phyloP scores from a whole-genome alignment of 1,140 invertebrate species.

The Cheumatopsyche charites region DNA sequence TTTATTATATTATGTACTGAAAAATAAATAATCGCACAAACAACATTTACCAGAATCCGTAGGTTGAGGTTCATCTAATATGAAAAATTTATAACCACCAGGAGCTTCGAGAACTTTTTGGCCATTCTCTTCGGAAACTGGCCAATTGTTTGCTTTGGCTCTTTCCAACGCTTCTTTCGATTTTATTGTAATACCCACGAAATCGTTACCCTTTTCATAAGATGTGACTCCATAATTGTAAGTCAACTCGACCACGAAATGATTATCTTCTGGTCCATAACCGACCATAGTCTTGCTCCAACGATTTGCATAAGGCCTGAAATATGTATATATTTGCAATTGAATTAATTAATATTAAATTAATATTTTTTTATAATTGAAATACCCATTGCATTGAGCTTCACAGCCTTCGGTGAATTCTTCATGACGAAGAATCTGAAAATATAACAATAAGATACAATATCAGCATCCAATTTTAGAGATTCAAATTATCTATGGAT shows the following conservation, averaged over 20 bases:
- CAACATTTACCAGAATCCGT: slow-evolving; percentile 64
- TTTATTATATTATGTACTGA: no score
- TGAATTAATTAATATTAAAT: no score
- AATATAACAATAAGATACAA: slow-evolving; percentile 16
- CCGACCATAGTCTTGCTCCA: slow-evolving; percentile 99
- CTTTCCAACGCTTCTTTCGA: slow-evolving; percentile 78
- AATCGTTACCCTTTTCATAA: slow-evolving; percentile 90
- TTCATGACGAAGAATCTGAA: slow-evolving; percentile 90
- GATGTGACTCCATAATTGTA: slow-evolving; percentile 94
- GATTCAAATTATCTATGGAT: no score
- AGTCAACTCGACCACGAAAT: slow-evolving; percentile 97
- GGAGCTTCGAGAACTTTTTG: slow-evolving; percentile 75
- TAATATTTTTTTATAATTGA: no score
- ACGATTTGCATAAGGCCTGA: slow-evolving; percentile 91
- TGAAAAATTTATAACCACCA: slow-evolving; percentile 88
- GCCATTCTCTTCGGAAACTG: slow-evolving; percentile 67
- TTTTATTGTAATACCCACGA: slow-evolving; percentile 83
- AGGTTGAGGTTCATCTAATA: slow-evolving; percentile 74
- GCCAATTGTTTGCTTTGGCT: slow-evolving; percentile 72
- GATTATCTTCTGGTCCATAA: slow-evolving; percentile 92
- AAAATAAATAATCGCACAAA: not conserved
- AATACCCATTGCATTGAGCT: slow-evolving; percentile 94
- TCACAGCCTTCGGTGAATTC: slow-evolving; percentile 96
- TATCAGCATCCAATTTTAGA: not conserved
- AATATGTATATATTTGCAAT: slow-evolving; percentile 51